Conservation (phyloP, 1,140 invertebrate genomes). For the Sycophila sp. region DNA sequence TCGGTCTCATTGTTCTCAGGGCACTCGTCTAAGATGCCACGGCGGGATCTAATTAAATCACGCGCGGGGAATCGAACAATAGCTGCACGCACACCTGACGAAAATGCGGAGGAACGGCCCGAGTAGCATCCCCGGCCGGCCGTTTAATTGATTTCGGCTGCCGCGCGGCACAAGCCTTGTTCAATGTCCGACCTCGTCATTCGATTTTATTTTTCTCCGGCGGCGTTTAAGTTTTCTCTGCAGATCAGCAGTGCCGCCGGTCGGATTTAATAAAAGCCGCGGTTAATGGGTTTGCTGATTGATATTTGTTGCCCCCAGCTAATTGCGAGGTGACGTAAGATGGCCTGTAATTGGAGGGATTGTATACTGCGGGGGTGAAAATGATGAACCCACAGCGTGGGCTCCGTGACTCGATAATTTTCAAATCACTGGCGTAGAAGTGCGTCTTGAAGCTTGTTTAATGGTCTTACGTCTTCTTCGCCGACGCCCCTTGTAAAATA, state of each 20-base stretch:
- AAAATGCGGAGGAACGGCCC: too few relatives aligned
- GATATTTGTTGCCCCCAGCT: neutral
- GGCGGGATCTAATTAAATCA: slow-evolving; percentile 24
- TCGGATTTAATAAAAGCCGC: neutral
- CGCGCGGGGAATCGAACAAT: slow-evolving; percentile 1
- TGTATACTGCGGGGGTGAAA: too few relatives aligned
- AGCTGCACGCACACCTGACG: too few relatives aligned
- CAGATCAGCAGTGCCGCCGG: neutral
- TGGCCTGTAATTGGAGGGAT: neutral
- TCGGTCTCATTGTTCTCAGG: neutral
- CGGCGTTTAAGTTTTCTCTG: neutral
- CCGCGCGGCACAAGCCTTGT: neutral
- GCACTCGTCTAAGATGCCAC: neutral
- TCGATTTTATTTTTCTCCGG: neutral
- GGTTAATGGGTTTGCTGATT: neutral
- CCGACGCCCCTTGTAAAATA: too few relatives aligned
- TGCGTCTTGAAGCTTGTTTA: too few relatives aligned
- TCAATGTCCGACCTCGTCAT: neutral
- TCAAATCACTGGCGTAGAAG: too few relatives aligned
- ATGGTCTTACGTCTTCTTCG: too few relatives aligned
- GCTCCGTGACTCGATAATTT: too few relatives aligned
- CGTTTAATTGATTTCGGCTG: slow-evolving; percentile 21
- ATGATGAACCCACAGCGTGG: too few relatives aligned
- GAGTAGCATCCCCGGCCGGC: neutral
- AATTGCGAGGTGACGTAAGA: neutral